Conservation (phyloP, 2,113 vertebrate species). For the Centropus bengalensis region DNA sequence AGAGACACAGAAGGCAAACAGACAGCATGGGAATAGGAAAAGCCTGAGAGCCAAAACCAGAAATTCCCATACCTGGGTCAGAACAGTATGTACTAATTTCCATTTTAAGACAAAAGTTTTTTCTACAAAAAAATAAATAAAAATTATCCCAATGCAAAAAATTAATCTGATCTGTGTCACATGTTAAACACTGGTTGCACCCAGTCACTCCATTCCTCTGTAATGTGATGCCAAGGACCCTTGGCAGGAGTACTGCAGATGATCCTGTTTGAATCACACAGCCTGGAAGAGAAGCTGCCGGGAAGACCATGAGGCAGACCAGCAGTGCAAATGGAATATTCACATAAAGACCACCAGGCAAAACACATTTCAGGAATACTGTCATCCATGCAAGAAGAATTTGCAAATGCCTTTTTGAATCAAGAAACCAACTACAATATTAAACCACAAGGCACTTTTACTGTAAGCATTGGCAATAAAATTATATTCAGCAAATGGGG, state of each 20-base stretch:
- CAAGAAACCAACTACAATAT: neutral
- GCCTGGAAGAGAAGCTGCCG: neutral
- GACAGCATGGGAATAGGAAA: neutral
- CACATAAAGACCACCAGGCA: neutral
- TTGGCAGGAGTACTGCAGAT: neutral
- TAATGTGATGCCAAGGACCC: neutral
- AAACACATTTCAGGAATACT: neutral
- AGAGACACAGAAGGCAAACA: neutral
- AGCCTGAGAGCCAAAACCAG: neutral
- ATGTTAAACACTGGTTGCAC: neutral
- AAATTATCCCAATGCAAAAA: neutral
- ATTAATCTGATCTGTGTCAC: neutral
- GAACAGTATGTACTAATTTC: neutral
- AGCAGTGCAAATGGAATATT: neutral
- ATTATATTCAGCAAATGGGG: neutral
- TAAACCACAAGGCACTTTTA: neutral
- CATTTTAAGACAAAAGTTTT: neutral
- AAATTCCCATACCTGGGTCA: neutral
- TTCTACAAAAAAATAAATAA: neutral
- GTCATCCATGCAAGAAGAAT: neutral
- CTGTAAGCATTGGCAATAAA: neutral
- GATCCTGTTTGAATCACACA: neutral
- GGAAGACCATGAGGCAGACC: neutral
- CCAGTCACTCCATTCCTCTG: fast-evolving
- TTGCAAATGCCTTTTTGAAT: neutral